Evolutionary conservation across 1,140 invertebrate species (phyloP).

Genomic region (Drosophila kepulauana): DNA sequence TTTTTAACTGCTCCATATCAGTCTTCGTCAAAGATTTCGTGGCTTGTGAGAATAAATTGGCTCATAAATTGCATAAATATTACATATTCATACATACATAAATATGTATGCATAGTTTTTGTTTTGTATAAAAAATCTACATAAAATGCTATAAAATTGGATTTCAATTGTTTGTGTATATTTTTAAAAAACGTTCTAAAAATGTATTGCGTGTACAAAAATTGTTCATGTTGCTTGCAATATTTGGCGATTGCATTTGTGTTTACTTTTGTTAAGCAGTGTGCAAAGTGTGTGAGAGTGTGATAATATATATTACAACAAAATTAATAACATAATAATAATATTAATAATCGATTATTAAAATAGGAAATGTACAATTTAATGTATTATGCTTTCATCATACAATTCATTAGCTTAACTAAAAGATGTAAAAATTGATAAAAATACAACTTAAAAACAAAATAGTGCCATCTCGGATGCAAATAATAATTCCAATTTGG

Average conservation of each 20-base stretch:
- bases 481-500: slow-evolving; percentile 64
- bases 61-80: slow-evolving; percentile 63
- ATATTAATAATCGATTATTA: slow-evolving; percentile 29
- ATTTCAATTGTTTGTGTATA: slow-evolving; percentile 37
- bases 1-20: slow-evolving; percentile 68
- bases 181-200: slow-evolving; percentile 68
- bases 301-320: slow-evolving; percentile 35
- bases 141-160: slow-evolving; percentile 70
- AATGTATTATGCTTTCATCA: slow-evolving; percentile 49
- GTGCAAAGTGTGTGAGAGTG: slow-evolving; percentile 32
- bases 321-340: slow-evolving; percentile 39
- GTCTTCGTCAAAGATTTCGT: slow-evolving; percentile 68
- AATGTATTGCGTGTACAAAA: slow-evolving; percentile 50
- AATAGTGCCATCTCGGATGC: slow-evolving; percentile 69
- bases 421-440: slow-evolving; percentile 10
- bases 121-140: slow-evolving; percentile 63
- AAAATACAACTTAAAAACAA: slow-evolving; percentile 30
- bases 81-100: slow-evolving; percentile 40
- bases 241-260: slow-evolving; percentile 62
- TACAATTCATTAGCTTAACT: slow-evolving; percentile 59
- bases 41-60: slow-evolving; percentile 75
- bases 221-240: slow-evolving; percentile 56
- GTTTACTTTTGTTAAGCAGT: slow-evolving; percentile 16
- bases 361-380: slow-evolving; percentile 66
- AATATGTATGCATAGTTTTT: slow-evolving; percentile 1